These are phyloP conservation scores for Melitaea cinxia DNA, from an alignment of 1,140 invertebrate species.

Conservation along the genomic window DNA sequence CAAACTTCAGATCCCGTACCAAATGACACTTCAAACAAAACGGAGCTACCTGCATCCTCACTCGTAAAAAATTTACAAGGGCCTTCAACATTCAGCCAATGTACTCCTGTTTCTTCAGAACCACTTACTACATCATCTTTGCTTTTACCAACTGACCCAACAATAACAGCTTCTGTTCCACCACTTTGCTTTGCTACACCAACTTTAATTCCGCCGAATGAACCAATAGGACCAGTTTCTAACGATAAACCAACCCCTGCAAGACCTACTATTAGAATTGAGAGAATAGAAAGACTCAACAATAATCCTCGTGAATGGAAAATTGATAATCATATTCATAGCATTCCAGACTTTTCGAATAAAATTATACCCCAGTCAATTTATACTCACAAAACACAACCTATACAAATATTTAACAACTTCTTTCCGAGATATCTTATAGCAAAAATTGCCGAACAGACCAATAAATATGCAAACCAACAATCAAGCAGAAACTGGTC, in stretches of 20 bases:
- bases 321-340: not conserved
- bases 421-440: constrained; percentile 35
- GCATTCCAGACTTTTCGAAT: constrained; percentile 1
- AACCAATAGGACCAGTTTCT: too few relatives aligned
- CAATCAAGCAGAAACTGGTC: constrained; percentile 38
- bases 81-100: not conserved
- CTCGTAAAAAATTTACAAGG: not conserved
- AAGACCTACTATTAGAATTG: not conserved
- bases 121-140: not conserved
- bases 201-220: not conserved
- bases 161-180: not conserved
- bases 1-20: not conserved
- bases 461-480: constrained; percentile 34
- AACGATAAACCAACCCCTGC: too few relatives aligned
- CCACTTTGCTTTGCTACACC: not conserved
- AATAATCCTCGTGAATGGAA: not conserved
- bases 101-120: not conserved
- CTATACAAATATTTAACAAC: constrained; percentile 12
- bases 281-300: not conserved
- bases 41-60: not conserved
- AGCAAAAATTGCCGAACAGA: constrained; percentile 32
- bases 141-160: constrained; percentile 1
- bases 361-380: not conserved
- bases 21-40: not conserved
- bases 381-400: constrained; percentile 2